phyloP scores from a whole-genome alignment of 2,797 vertebrate species.

The Tangara arthus region DNA sequence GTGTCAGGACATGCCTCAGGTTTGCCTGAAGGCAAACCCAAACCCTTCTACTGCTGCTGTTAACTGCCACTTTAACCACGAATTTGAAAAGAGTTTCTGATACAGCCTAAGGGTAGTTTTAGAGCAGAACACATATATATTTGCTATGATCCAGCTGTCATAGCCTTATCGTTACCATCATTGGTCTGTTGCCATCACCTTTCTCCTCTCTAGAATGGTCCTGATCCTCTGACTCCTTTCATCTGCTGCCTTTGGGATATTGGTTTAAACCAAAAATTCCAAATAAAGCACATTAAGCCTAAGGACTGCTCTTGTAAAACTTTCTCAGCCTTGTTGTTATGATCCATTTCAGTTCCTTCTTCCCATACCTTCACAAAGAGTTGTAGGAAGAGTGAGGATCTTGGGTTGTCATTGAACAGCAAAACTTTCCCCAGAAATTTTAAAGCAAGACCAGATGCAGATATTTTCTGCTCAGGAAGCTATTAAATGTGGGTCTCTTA shows the following conservation, averaged over 20 bases:
- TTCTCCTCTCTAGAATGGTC: neutral
- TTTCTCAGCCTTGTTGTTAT: neutral
- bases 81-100: neutral
- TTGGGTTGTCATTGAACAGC: neutral
- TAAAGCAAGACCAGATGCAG: neutral
- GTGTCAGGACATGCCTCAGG: neutral
- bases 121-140: neutral
- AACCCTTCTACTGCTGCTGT: neutral
- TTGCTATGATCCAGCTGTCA: neutral
- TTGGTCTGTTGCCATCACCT: accelerated
- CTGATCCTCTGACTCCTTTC: neutral
- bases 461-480: neutral
- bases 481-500: neutral
- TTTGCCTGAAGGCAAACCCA: neutral
- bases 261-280: neutral
- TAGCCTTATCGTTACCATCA: neutral
- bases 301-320: neutral
- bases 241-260: neutral
- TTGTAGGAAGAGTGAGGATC: neutral
- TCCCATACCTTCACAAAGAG: neutral
- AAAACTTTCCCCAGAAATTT: neutral
- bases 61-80: neutral
- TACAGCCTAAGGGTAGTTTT: neutral
- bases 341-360: neutral
- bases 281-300: neutral